Evolutionary conservation across 2,113 vertebrate species (phyloP).

Genomic region (Apodemus speciosus): DNA sequence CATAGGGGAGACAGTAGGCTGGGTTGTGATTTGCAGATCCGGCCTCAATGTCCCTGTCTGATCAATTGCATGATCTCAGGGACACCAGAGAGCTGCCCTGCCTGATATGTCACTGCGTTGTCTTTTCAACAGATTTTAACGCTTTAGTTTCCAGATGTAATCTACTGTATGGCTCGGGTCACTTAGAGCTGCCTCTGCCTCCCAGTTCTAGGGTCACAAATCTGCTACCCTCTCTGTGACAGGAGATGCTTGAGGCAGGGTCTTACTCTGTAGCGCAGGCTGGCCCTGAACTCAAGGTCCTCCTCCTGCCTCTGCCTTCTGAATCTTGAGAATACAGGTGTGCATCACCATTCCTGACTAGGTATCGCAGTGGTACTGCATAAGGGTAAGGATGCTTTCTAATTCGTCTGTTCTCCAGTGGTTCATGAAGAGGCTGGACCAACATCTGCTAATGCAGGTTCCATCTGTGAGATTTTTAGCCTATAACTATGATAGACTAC

Average conservation of each 20-base stretch:
- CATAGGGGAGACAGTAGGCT: background rate
- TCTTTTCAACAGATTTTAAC: background rate
- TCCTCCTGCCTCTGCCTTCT: background rate
- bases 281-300: background rate
- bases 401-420: background rate
- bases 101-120: background rate
- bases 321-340: background rate
- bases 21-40: background rate
- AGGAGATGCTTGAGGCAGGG: background rate
- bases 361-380: background rate
- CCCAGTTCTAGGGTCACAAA: background rate
- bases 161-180: too few relatives aligned
- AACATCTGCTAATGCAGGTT: background rate
- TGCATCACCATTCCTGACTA: background rate
- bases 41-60: background rate
- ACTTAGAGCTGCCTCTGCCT: background rate
- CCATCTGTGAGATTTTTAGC: background rate
- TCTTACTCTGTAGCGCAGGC: background rate
- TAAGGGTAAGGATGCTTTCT: background rate
- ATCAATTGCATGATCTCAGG: background rate
- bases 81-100: too few relatives aligned
- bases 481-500: background rate
- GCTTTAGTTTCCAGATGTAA: background rate
- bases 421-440: background rate
- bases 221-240: background rate